Percentiles rank a stretch among this genome's conserved stretches.
phyloP scores from a whole-genome alignment of 1,140 invertebrate species.

The Prorops nasuta region DNA sequence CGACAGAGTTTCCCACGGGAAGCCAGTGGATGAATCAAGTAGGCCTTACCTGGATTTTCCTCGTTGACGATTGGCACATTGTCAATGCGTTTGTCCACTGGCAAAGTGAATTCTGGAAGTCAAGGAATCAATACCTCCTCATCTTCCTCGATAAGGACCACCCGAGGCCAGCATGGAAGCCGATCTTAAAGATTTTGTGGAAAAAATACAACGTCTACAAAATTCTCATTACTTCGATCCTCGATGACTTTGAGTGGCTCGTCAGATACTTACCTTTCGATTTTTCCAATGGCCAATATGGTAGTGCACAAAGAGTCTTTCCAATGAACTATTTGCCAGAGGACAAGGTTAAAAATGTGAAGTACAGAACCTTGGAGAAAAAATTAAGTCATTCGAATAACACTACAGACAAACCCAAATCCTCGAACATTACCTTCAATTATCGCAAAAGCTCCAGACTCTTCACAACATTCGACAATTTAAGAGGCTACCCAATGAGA shows the following conservation, averaged over 20 bases:
- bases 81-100: conserved; percentile 7
- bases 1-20: not conserved
- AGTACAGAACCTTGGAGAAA: no score
- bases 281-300: conserved; percentile 12
- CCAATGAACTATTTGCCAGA: no score
- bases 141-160: not conserved
- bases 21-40: conserved; percentile 2
- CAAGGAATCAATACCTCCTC: conserved; percentile 19
- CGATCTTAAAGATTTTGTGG: conserved; percentile 21
- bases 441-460: conserved; percentile 2
- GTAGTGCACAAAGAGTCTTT: conserved; percentile 8
- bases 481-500: conserved; percentile 31
- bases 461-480: conserved; percentile 28
- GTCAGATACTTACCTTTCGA: conserved; percentile 28
- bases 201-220: conserved; percentile 18
- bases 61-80: conserved; percentile 4
- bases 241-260: conserved; percentile 22
- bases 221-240: conserved; percentile 12
- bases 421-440: no score
- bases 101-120: conserved; percentile 16
- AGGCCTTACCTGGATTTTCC: conserved; percentile 23
- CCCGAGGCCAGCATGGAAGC: not conserved
- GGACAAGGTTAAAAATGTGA: no score
- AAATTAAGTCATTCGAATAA: no score
- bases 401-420: no score